These are phyloP conservation scores for Rhagonycha fulva DNA, from an alignment of 2,888 invertebrate genomes.

Conservation along the genomic window DNA sequence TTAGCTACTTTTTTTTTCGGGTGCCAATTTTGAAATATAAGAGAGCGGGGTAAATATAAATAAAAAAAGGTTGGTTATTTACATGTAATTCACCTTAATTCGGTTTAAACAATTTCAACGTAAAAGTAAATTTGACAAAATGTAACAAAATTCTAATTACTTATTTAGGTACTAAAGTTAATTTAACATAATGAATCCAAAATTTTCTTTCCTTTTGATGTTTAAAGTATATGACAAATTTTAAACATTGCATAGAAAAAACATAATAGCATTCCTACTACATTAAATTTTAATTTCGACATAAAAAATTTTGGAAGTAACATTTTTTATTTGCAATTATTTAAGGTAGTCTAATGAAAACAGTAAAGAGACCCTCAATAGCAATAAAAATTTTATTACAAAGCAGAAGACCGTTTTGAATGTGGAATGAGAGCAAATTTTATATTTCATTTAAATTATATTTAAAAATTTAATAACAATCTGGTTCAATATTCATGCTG, in stretches of 20 bases:
- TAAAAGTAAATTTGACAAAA: no score
- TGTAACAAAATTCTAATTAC: no score
- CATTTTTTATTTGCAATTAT: not conserved
- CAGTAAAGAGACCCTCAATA: not conserved
- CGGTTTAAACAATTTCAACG: no score
- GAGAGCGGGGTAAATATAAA: no score
- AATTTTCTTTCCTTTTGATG: not conserved
- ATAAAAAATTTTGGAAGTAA: not conserved
- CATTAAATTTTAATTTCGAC: not conserved
- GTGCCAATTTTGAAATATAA: no score
- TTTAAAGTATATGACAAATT: not conserved
- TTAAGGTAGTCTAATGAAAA: not conserved
- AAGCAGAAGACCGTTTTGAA: not conserved
- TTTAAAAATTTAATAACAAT: not conserved
- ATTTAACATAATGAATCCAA: no score
- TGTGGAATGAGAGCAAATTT: not conserved
- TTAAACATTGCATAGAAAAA: not conserved
- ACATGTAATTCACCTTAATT: no score
- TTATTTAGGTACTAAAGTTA: no score
- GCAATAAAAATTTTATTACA: not conserved
- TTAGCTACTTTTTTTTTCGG: no score
- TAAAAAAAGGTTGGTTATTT: no score
- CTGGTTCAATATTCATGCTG: conserved; percentile 30
- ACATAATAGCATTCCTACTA: not conserved
- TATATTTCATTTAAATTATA: not conserved